Evolutionary conservation across 2,888 invertebrate genomes (phyloP), one percentile per base, ranked within the genome.

Genomic region (Dorcus parallelipipedus): DNA sequence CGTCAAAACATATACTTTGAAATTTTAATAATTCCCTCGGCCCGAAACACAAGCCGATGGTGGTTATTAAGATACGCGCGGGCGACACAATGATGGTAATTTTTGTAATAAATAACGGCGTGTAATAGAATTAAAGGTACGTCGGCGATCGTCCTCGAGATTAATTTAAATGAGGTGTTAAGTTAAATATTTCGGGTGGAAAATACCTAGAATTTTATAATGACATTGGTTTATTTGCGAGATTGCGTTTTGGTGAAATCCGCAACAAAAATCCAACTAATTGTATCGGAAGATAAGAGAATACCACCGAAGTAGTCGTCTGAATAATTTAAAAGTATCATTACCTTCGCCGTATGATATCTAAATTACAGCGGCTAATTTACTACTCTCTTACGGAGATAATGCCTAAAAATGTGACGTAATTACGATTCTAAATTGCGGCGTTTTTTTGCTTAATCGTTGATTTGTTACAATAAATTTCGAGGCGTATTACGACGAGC

Each of bases 341-440:
- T 45, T 45, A 10, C 45, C 45, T 45, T 45, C 45, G 20, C 45
- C 17, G 39, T 39, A 39, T 56, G 56, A 56, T 56, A 56, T 56
- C 56, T 56, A 56, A 51, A 56, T 56, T 56, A 51, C 51, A 9
- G 40, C 42, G 14, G 23, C 45, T 56, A 56, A 56, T 56, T 56
- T 51, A 51, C 47, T 41, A 33, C 47, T 9, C 45, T 45, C 45
- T 45, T 45, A 23, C 14, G 17, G n/a, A 9, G 45, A 45, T 45
- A 45, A 20, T 23, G 45, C 14, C 23, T 6, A 20, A 45, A 45
- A 45, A 45, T n/a, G 17, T 45, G 20, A 9, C 9, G 45, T 45
- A 45, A 45, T 45, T 45, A 45, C 23, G 20, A 45, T 45, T 20
- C 20, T 45, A 45, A 45, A 45, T 45, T 45, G 45, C 9, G 1